phyloP scores from a whole-genome alignment of 2,797 vertebrate genomes.

The Chanos chanos region DNA sequence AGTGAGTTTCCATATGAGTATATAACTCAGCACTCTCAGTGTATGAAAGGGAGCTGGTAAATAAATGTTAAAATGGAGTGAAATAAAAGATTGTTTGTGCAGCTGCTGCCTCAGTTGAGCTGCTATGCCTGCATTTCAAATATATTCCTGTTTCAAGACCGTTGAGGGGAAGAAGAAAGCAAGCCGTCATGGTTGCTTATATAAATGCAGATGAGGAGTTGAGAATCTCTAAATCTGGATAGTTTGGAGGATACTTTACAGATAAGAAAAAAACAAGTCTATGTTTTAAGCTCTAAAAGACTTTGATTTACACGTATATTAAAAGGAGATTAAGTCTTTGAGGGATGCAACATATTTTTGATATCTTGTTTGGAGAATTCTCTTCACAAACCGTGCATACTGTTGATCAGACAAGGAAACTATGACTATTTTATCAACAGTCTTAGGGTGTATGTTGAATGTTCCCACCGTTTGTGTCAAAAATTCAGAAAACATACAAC shows the following conservation, averaged over 20 bases:
- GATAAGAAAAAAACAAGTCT: conserved; percentile 31
- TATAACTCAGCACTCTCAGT: conserved; percentile 69
- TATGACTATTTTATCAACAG: neutral
- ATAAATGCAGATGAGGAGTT: conserved; percentile 64
- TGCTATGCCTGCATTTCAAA: conserved; percentile 59
- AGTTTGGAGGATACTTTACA: conserved; percentile 47
- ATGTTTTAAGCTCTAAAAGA: neutral
- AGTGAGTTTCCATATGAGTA: conserved; percentile 57
- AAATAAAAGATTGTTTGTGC: conserved; percentile 71
- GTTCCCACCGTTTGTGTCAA: too few species aligned
- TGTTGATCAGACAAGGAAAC: neutral
- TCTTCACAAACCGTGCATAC: too few species aligned
- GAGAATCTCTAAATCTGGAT: conserved; percentile 54
- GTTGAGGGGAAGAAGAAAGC: conserved; percentile 54
- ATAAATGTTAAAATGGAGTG: conserved; percentile 66
- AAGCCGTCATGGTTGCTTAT: conserved; percentile 60
- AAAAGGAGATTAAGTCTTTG: neutral
- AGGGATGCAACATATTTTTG: neutral
- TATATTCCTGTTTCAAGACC: conserved; percentile 61
- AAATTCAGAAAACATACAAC: too few species aligned
- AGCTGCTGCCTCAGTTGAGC: conserved; percentile 59
- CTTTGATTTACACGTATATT: neutral
- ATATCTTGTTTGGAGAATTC: neutral
- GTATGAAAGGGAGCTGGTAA: conserved; percentile 60
- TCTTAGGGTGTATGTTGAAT: too few species aligned